These are phyloP conservation scores for Ernsta delagoae DNA, from an alignment of 2,888 invertebrate genomes.

Conservation along the genomic window DNA sequence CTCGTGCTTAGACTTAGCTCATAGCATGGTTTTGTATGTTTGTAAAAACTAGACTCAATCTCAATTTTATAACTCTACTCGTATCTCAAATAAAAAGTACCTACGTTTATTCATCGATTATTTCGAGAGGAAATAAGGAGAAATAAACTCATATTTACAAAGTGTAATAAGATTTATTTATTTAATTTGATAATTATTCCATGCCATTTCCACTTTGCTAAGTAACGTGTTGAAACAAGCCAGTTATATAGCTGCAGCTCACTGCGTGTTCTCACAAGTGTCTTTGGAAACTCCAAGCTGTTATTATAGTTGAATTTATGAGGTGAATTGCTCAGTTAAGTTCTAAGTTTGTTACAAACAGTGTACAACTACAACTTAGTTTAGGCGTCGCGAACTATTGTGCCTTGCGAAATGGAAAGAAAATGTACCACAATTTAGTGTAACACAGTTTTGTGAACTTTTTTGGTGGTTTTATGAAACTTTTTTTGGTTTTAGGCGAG, in stretches of 20 bases:
- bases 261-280: slow-evolving; percentile 73
- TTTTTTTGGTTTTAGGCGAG: slow-evolving; percentile 44
- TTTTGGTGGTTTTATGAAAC: slow-evolving; percentile 55
- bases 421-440: slow-evolving; percentile 67
- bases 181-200: background rate
- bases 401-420: slow-evolving; percentile 66
- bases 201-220: slow-evolving; percentile 42
- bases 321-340: slow-evolving; percentile 75
- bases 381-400: slow-evolving; percentile 65
- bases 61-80: no score
- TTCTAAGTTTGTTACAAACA: slow-evolving; percentile 80
- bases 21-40: background rate
- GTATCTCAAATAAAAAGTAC: no score
- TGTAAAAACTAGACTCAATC: background rate
- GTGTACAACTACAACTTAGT: slow-evolving; percentile 75
- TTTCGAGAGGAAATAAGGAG: no score
- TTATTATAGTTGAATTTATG: slow-evolving; percentile 82
- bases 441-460: slow-evolving; percentile 64
- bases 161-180: background rate
- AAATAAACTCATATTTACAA: no score
- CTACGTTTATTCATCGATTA: no score
- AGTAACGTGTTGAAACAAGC: slow-evolving; percentile 48
- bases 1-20: background rate
- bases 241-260: slow-evolving; percentile 62
- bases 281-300: slow-evolving; percentile 77